Evolutionary conservation across 2,797 vertebrate genomes (phyloP), one percentile per base, ranked within the genome.

Genomic region (Lindbergichthys nudifrons): DNA sequence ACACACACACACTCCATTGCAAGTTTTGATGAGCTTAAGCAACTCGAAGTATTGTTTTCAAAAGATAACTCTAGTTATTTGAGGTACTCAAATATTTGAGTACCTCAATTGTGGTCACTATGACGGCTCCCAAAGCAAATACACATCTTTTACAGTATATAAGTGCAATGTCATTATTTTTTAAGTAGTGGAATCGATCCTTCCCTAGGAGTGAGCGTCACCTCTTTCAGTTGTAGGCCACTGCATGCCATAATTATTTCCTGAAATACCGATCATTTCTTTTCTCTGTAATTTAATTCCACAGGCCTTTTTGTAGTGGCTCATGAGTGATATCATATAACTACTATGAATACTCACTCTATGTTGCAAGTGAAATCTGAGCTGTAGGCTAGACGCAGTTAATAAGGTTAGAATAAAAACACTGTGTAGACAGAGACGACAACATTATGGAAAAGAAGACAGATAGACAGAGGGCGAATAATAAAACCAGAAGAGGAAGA

Each of bases 401-500:
- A 75, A 85, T 78, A 30, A 70, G 59, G 64, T 81, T 62, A 79
- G 59, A 75, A 61, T 87, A 80, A 84, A 76, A 77, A 70, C 52
- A 64, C 30, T 50, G 21, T 50, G 15, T 12, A 57, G 70, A 67
- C 19, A 67, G 5, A 16, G 41, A 52, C 23, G 30, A 56, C 32
- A 56, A 51, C 51, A 50, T 59, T 7, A 12, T 52, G 26, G 43
- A 48, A 45, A 59, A 52, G 4, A 36, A 58, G 54, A 72, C 64
- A 15, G 52, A 60, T 32, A 52, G 9, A 32, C 69, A 30, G 65
- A 23, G 5, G 43, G 36, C 3, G 46, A 61, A 65, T 68, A 42
- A 60, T 52, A 60, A 75, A 65, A 86, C 59, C 26, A 70, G 26
- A 19, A 73, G 51, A 60, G 63, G 71, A 23, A 76, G 50, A 65